phyloP scores from a whole-genome alignment of 2,888 invertebrate genomes.

The Erebia palarica region DNA sequence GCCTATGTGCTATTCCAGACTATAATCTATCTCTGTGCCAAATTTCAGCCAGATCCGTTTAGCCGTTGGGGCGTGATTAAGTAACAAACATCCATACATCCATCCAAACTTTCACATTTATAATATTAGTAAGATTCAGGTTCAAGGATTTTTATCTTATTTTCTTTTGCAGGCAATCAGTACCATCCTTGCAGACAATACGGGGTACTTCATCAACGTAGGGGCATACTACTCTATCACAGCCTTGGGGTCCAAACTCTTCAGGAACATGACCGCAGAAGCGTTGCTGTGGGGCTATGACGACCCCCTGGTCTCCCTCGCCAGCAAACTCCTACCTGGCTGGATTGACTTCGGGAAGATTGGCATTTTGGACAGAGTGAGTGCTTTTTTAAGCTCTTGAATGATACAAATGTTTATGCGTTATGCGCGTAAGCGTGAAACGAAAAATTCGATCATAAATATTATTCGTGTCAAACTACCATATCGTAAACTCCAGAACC shows the following conservation, averaged over 20 bases:
- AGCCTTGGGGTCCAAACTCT: slow-evolving; percentile 85
- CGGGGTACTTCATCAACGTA: slow-evolving; percentile 82
- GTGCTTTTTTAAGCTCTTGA: slow-evolving; percentile 46
- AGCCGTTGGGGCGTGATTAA: too few relatives aligned
- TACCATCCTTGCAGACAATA: slow-evolving; percentile 65
- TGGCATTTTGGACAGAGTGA: slow-evolving; percentile 91
- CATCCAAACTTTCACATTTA: too few relatives aligned
- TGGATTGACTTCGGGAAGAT: slow-evolving; percentile 91
- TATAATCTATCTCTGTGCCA: too few relatives aligned
- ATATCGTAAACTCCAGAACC: too few relatives aligned
- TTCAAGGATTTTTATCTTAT: not conserved
- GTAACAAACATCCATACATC: too few relatives aligned
- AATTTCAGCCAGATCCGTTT: too few relatives aligned
- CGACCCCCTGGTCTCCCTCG: slow-evolving; percentile 88
- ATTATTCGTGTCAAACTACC: too few relatives aligned
- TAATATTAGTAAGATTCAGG: too few relatives aligned
- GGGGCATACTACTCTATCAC: slow-evolving; percentile 85
- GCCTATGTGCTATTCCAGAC: too few relatives aligned
- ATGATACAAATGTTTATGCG: too few relatives aligned
- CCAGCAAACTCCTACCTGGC: slow-evolving; percentile 87
- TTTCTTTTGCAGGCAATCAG: slow-evolving; percentile 62
- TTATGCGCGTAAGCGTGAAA: too few relatives aligned
- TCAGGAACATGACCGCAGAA: slow-evolving; percentile 85
- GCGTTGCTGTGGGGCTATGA: slow-evolving; percentile 93
- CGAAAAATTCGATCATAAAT: too few relatives aligned